These are phyloP conservation scores for Thereuonema tuberculata DNA, from an alignment of 1,140 invertebrate genomes.

Conservation along the genomic window DNA sequence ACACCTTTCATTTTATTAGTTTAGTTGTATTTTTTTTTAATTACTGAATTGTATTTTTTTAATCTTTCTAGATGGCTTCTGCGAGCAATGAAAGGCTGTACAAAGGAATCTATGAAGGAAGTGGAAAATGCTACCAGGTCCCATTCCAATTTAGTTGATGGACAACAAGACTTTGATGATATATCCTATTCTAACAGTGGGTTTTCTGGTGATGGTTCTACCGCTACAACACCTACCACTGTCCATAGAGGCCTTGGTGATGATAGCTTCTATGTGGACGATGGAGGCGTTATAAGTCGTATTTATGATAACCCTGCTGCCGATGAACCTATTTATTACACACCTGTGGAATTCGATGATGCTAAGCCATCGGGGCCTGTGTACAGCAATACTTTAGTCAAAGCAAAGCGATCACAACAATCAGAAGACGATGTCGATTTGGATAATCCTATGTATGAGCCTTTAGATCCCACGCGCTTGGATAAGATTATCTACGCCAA, in stretches of 20 bases:
- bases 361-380: background rate
- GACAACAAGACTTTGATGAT: too few species aligned
- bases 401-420: background rate
- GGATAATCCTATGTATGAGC: slow-evolving; percentile 3
- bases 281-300: background rate
- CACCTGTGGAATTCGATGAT: background rate
- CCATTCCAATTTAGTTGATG: too few species aligned
- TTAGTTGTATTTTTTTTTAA: too few species aligned
- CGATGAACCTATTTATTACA: slow-evolving; percentile 7
- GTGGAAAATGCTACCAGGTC: too few species aligned
- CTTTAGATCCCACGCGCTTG: slow-evolving; percentile 6
- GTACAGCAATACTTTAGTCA: background rate
- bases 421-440: background rate
- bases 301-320: slow-evolving; percentile 3
- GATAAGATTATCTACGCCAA: slow-evolving; percentile 13
- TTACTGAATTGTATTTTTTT: too few species aligned
- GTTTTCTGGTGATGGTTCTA: background rate
- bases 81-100: too few species aligned
- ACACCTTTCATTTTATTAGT: too few species aligned
- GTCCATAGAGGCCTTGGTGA: background rate
- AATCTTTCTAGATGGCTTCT: too few species aligned
- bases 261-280: background rate
- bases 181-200: background rate
- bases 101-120: too few species aligned
- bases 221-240: background rate